Evolutionary conservation across 1,140 invertebrate genomes (phyloP).

Genomic region (Lethrus apterus): DNA sequence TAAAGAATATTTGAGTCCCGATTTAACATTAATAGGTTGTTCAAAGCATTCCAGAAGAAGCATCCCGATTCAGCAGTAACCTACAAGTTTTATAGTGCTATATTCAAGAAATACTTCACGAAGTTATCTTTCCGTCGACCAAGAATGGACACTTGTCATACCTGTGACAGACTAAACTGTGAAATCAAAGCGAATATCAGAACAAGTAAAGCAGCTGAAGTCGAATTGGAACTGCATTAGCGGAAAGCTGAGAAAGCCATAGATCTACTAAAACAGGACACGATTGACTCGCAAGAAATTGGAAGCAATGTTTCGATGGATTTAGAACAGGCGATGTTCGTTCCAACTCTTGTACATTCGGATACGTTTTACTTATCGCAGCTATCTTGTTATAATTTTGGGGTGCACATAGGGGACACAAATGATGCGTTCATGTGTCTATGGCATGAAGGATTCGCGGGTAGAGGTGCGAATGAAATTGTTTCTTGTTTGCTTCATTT

Average conservation of each 20-base stretch:
- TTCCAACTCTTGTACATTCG: slow-evolving; percentile 14
- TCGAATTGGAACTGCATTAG: neutral
- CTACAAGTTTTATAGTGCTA: slow-evolving; percentile 12
- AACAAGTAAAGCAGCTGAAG: slow-evolving; percentile 10
- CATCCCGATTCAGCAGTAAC: slow-evolving; percentile 5
- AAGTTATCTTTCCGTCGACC: slow-evolving; percentile 14
- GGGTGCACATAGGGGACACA: slow-evolving; percentile 14
- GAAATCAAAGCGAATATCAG: slow-evolving; percentile 11
- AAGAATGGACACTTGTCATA: slow-evolving; percentile 13
- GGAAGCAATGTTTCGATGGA: slow-evolving; percentile 6
- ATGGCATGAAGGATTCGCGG: slow-evolving; percentile 15
- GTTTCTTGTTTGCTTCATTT: slow-evolving; percentile 7
- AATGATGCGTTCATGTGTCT: slow-evolving; percentile 14
- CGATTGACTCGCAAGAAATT: slow-evolving; percentile 1
- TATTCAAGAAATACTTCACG: slow-evolving; percentile 12
- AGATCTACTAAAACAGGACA: neutral
- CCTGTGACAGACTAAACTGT: slow-evolving; percentile 11
- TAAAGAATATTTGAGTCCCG: slow-evolving; percentile 19
- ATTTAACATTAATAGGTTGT: slow-evolving; percentile 14
- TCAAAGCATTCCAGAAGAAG: slow-evolving; percentile 11
- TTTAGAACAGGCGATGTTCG: slow-evolving; percentile 17
- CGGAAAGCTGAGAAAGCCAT: neutral
- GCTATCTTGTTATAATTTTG: slow-evolving; percentile 19
- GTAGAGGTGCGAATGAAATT: slow-evolving; percentile 17
- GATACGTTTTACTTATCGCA: slow-evolving; percentile 18